A percentile compares a stretch with the other conserved stretches of the same genome.
Conservation (phyloP, 2,113 vertebrate species). For the Pterocles gutturalis region DNA sequence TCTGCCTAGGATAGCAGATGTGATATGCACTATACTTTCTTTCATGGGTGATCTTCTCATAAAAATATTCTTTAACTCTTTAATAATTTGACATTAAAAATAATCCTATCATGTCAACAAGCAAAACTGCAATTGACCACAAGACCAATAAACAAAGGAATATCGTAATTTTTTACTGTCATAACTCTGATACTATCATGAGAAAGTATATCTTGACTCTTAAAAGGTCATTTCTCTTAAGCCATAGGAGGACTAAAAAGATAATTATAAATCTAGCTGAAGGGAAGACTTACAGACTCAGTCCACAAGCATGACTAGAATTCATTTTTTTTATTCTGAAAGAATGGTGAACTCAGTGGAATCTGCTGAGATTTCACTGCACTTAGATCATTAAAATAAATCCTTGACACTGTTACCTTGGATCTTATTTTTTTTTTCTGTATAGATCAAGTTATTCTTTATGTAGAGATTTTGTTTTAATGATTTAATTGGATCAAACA, state of each 20-base stretch:
- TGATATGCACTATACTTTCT: background rate
- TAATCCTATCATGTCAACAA: background rate
- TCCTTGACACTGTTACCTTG: background rate
- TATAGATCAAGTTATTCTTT: background rate
- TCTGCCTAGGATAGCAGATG: background rate
- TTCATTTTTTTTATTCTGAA: background rate
- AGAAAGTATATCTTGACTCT: background rate
- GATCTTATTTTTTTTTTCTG: background rate
- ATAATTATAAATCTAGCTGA: conserved; percentile 42
- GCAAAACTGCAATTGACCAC: background rate
- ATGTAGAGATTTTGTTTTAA: background rate
- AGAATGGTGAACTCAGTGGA: background rate
- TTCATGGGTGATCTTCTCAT: background rate
- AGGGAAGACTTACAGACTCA: background rate
- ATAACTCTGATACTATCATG: background rate
- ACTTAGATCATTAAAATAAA: background rate
- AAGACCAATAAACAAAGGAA: background rate
- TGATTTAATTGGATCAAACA: background rate
- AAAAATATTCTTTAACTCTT: background rate
- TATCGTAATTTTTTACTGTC: background rate
- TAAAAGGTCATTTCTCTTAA: conserved; percentile 5
- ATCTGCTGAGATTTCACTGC: background rate
- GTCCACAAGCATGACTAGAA: background rate
- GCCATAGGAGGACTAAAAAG: background rate
- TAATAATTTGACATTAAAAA: background rate